Evolutionary conservation across 2,888 invertebrate species (phyloP).

Genomic region (Muscina levida): DNA sequence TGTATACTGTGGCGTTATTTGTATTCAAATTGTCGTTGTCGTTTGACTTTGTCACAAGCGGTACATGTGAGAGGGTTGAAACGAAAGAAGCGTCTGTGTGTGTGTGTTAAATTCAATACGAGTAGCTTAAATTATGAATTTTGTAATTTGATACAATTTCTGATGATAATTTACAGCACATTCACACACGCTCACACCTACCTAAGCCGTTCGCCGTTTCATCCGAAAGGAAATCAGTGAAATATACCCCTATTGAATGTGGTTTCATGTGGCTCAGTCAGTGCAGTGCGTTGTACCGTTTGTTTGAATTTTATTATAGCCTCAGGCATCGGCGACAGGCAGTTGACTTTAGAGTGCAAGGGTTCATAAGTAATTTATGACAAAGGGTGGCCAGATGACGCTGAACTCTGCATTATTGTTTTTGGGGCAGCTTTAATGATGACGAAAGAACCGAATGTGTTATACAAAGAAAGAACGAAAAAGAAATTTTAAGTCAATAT

Average conservation of each 20-base stretch:
- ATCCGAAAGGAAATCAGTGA: slow-evolving; percentile 4
- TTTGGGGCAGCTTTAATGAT: background rate
- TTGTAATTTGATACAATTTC: slow-evolving; percentile 61
- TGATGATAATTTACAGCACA: slow-evolving; percentile 52
- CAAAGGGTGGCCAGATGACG: slow-evolving; percentile 16
- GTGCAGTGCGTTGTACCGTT: background rate
- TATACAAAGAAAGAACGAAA: background rate
- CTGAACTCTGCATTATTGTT: too few species aligned
- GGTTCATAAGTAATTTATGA: slow-evolving; percentile 3
- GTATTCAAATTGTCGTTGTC: background rate
- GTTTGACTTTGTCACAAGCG: background rate
- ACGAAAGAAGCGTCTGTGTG: slow-evolving; percentile 6
- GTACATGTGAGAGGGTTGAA: slow-evolving; percentile 19
- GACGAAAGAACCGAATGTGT: background rate
- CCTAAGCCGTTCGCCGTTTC: slow-evolving; percentile 13
- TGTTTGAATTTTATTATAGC: slow-evolving; percentile 9
- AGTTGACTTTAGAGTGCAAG: slow-evolving; percentile 14
- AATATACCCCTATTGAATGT: background rate
- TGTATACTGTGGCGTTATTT: slow-evolving; percentile 8
- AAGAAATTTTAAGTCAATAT: too few species aligned
- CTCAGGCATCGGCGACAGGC: background rate
- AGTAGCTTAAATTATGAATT: slow-evolving; percentile 46
- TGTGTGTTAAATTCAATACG: slow-evolving; percentile 48
- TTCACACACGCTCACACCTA: slow-evolving; percentile 49
- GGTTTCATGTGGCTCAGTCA: background rate